Conservation (phyloP, 2,797 vertebrate genomes). For the Monodelphis domestica region DNA sequence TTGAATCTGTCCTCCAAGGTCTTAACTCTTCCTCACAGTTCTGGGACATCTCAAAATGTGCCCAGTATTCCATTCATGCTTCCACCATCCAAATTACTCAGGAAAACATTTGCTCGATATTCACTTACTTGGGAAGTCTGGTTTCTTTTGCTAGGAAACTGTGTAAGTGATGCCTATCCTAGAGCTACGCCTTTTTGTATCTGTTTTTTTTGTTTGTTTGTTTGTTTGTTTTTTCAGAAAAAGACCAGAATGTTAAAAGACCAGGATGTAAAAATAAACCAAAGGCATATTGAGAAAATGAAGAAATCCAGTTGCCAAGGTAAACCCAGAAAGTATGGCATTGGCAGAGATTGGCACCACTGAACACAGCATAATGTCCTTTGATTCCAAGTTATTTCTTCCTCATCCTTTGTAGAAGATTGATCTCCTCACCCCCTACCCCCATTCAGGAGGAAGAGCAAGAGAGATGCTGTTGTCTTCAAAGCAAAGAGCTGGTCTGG, state of each 20-base stretch:
- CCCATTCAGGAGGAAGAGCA: constrained; percentile 42
- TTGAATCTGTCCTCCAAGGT: neutral
- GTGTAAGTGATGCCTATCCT: neutral
- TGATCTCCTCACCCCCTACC: too few relatives aligned
- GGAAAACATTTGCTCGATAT: neutral
- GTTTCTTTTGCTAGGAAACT: neutral
- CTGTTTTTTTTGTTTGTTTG: too few relatives aligned
- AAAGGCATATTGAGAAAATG: neutral
- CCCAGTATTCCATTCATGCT: neutral
- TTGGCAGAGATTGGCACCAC: neutral
- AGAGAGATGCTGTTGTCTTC: constrained; percentile 10
- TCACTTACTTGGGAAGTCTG: neutral
- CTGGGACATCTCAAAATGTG: neutral
- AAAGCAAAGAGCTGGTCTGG: constrained; percentile 35
- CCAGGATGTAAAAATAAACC: neutral
- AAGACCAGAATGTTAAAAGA: too few relatives aligned
- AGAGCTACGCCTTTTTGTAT: neutral
- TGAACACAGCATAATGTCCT: neutral
- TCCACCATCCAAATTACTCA: neutral
- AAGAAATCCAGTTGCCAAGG: neutral
- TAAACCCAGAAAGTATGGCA: neutral
- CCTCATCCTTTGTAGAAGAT: constrained; percentile 28
- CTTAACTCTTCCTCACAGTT: neutral
- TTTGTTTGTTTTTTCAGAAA: too few relatives aligned
- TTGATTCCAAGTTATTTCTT: constrained; percentile 22